phyloP scores from a whole-genome alignment of 2,113 vertebrate genomes.

The Bufo bufo region DNA sequence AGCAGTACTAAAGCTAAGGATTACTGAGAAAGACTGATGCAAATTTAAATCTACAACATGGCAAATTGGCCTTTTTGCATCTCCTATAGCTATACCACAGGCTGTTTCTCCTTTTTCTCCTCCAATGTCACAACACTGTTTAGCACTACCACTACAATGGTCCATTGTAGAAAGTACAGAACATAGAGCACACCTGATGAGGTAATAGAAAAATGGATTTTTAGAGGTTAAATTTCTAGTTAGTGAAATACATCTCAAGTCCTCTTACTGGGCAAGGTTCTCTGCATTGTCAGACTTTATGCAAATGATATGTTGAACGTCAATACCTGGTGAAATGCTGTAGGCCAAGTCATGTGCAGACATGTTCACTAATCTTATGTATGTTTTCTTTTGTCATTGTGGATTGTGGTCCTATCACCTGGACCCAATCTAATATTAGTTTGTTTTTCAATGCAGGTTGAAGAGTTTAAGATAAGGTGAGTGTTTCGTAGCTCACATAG shows the following conservation, averaged over 20 bases:
- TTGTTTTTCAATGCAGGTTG: constrained; percentile 37
- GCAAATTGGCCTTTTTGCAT: too few species aligned
- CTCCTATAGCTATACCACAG: too few species aligned
- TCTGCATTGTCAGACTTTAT: constrained; percentile 36
- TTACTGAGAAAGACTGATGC: too few species aligned
- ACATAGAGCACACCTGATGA: neutral
- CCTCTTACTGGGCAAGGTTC: constrained; percentile 15
- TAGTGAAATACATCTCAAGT: neutral
- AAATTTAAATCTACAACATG: too few species aligned
- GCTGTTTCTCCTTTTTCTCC: neutral
- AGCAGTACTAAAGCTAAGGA: too few species aligned
- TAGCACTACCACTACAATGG: neutral
- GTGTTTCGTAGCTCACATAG: constrained; percentile 8
- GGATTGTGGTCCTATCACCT: constrained; percentile 45
- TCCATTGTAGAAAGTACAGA: neutral
- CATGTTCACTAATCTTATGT: constrained; percentile 38
- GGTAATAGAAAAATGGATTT: neutral
- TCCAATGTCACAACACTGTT: neutral
- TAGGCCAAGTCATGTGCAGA: constrained; percentile 47
- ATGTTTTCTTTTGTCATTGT: constrained; percentile 40
- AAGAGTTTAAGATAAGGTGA: constrained; percentile 47
- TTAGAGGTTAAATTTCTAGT: constrained; percentile 1
- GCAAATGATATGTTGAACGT: constrained; percentile 24
- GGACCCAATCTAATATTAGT: constrained; percentile 1
- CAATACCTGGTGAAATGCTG: constrained; percentile 34